A percentile compares a stretch with the other conserved stretches of the same genome.
phyloP scores from a whole-genome alignment of 2,888 invertebrate genomes.

The Clepsis dumicolana region DNA sequence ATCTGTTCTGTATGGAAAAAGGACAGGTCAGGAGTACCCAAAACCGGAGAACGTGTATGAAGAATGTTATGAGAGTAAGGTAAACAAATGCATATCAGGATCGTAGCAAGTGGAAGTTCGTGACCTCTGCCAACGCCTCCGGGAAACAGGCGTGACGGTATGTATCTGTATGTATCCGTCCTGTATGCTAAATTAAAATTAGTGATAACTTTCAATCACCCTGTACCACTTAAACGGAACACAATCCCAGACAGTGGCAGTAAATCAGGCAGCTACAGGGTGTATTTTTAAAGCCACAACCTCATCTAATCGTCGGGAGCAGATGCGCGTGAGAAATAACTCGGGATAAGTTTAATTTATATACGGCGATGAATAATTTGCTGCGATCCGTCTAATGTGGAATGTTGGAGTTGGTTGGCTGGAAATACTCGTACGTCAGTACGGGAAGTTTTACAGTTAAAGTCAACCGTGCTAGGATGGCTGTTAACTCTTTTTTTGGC shows the following conservation, averaged over 20 bases:
- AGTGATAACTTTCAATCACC: neutral
- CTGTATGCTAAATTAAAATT: too few relatives aligned
- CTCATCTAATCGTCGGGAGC: conserved; percentile 53
- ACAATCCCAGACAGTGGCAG: neutral
- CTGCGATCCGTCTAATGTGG: conserved; percentile 54
- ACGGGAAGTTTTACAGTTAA: neutral
- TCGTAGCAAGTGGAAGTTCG: too few relatives aligned
- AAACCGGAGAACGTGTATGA: too few relatives aligned
- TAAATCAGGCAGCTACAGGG: neutral
- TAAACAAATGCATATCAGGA: too few relatives aligned
- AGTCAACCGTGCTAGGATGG: neutral
- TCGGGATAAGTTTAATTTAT: conserved; percentile 63
- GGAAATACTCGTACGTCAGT: neutral
- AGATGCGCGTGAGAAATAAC: conserved; percentile 61
- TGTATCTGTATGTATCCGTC: too few relatives aligned
- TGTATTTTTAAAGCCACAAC: conserved; percentile 50
- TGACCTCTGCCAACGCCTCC: too few relatives aligned
- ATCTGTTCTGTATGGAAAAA: too few relatives aligned
- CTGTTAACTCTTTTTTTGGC: too few relatives aligned
- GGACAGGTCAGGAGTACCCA: too few relatives aligned
- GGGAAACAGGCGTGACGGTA: too few relatives aligned
- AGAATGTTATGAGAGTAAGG: too few relatives aligned
- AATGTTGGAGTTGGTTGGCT: neutral
- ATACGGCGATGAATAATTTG: conserved; percentile 64
- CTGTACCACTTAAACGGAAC: neutral